A percentile compares a stretch with the other conserved stretches of the same genome.
Conservation (phyloP, 2,797 vertebrate genomes). For the Tarsius wallacei region DNA sequence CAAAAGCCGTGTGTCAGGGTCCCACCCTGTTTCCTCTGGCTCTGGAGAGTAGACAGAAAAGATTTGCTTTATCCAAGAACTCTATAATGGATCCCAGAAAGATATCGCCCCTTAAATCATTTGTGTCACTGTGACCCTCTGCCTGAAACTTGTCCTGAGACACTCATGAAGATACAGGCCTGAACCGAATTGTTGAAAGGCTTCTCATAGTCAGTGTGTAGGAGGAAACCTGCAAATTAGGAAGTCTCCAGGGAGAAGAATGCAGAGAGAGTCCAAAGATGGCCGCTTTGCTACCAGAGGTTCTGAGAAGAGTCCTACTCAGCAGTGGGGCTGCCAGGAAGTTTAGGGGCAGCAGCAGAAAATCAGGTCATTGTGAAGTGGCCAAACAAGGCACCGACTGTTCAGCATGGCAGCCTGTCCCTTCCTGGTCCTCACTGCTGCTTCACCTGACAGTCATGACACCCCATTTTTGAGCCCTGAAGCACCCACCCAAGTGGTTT, state of each 20-base stretch:
- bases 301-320: not conserved
- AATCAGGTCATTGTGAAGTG: not conserved
- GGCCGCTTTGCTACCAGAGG: not conserved
- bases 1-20: not conserved
- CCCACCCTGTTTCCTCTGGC: not conserved
- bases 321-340: accelerated
- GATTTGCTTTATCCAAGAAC: not conserved
- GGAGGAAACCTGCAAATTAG: not conserved
- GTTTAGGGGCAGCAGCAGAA: not conserved
- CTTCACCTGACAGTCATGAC: not conserved
- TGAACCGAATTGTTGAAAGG: not conserved
- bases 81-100: not conserved
- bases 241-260: not conserved
- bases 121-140: not conserved
- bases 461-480: not conserved
- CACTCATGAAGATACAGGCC: not conserved
- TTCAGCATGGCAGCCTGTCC: not conserved
- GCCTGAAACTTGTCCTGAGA: not conserved
- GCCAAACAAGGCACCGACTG: not conserved
- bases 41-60: not conserved
- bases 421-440: not conserved
- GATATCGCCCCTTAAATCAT: not conserved
- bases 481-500: not conserved
- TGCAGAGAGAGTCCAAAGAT: no score
- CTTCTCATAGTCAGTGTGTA: not conserved